A percentile compares a stretch with the other conserved stretches of the same genome.
Conservation (phyloP, 2,797 vertebrate genomes). For the Hippopotamyrus pictus region DNA sequence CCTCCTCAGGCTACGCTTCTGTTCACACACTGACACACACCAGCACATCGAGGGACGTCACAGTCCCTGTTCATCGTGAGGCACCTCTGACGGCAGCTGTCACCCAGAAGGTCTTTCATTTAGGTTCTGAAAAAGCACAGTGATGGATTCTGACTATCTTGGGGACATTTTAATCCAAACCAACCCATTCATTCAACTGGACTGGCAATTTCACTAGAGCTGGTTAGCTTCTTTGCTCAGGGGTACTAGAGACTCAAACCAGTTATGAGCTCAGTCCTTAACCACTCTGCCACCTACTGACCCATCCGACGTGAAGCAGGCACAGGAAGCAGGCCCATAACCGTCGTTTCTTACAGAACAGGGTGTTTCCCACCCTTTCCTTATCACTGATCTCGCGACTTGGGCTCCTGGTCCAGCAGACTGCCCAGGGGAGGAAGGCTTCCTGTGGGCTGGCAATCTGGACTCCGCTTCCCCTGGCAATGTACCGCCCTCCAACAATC, state of each 20-base stretch:
- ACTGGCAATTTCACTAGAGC: background rate
- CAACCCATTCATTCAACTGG: background rate
- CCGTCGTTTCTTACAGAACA: background rate
- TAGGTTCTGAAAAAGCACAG: background rate
- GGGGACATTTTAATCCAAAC: background rate
- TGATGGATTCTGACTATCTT: background rate
- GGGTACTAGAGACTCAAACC: background rate
- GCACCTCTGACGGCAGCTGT: background rate
- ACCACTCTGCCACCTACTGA: background rate
- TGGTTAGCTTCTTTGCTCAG: background rate
- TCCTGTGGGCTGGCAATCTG: slow-evolving; percentile 4
- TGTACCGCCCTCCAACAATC: background rate
- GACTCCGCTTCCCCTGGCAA: background rate
- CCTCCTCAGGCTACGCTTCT: background rate
- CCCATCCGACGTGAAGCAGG: background rate
- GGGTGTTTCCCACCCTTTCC: background rate
- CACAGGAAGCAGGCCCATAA: background rate
- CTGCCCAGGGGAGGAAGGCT: background rate
- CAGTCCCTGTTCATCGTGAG: background rate
- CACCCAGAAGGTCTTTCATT: background rate
- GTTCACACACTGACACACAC: background rate
- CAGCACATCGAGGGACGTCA: background rate
- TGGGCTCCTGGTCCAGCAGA: background rate
- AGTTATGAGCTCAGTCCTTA: background rate
- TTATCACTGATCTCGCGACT: background rate